Base-by-base conservation (phyloP, 1,140 invertebrate species). In the Eumaeus atala region DNA sequence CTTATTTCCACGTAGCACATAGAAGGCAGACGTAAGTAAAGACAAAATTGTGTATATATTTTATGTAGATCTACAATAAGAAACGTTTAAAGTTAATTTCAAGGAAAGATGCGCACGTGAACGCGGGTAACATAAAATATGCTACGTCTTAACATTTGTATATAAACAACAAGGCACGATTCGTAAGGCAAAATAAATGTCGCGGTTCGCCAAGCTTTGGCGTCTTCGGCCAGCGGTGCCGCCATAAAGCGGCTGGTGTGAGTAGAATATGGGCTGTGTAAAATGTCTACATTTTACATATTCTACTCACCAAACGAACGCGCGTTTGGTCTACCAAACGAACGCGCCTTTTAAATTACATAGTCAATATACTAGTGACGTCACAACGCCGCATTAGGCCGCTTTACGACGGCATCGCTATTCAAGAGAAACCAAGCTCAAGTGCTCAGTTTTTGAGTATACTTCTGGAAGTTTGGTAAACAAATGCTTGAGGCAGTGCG, bases 401-500 rank as follows among this genome's bases (percentile, higher is more conserved):
- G n/a, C n/a, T n/a, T n/a, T n/a, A n/a, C n/a, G 21, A 28, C 21
- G 21, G 21, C 21, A 28, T 6, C 21, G 21, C 6, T 28, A 28
- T 28, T 28, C 21, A 3, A 3, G 21, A n/a, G 21, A 28, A 2
- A 28, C 21, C 21, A 28, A 28, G 21, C 21, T 28, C 2, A 3
- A 28, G 2, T 28, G 21, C 21, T 28, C 14, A 42, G 12, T 9
- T 16, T 6, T 12, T 42, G 12, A 17, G 3, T 44, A 5, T 18
- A 14, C 5, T 9, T 44, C 12, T 14, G 40, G 40, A 44, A 50
- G 17, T 8, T 52, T 50, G 21, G 35, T 18, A 61, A 59, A 44
- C 49, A 75, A 81, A 72, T 77, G 77, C 70, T 70, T 50, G 61
- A 62, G 70, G 74, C 75, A 85, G 72, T 79, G 67, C 57, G 61